phyloP scores from a whole-genome alignment of 2,797 vertebrate species.

The Hyperoplus immaculatus region DNA sequence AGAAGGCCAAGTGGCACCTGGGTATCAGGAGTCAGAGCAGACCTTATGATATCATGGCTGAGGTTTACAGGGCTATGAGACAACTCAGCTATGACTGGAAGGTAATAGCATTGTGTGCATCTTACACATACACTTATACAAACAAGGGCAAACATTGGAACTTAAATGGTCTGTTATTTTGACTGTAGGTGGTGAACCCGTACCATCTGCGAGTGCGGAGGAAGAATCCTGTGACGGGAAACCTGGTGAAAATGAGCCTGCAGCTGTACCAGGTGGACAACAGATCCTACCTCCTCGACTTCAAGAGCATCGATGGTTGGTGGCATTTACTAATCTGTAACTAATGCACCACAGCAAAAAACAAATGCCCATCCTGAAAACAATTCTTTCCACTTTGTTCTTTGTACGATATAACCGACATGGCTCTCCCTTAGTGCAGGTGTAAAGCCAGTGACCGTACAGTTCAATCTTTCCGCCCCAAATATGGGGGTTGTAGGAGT shows the following conservation, averaged over 20 bases:
- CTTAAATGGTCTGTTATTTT: neutral
- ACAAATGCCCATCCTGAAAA: neutral
- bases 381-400: neutral
- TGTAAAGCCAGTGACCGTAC: neutral
- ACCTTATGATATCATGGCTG: constrained; percentile 97
- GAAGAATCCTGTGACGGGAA: constrained; percentile 97
- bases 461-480: neutral
- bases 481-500: neutral
- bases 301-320: constrained; percentile 98
- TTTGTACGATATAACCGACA: neutral
- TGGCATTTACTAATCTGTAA: neutral
- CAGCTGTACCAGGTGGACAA: constrained; percentile 99
- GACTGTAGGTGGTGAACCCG: constrained; percentile 93
- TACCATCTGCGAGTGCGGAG: constrained; percentile 95
- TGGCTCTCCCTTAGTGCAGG: neutral
- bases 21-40: constrained; percentile 99
- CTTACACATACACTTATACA: neutral
- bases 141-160: neutral
- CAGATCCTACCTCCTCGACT: constrained; percentile 97
- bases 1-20: constrained; percentile 99
- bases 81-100: constrained; percentile 98
- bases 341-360: neutral
- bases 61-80: constrained; percentile 98
- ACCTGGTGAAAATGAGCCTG: constrained; percentile 98
- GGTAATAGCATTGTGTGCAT: constrained; percentile 77